phyloP scores from a whole-genome alignment of 2,113 vertebrate species.

The Macheiramphus alcinus region DNA sequence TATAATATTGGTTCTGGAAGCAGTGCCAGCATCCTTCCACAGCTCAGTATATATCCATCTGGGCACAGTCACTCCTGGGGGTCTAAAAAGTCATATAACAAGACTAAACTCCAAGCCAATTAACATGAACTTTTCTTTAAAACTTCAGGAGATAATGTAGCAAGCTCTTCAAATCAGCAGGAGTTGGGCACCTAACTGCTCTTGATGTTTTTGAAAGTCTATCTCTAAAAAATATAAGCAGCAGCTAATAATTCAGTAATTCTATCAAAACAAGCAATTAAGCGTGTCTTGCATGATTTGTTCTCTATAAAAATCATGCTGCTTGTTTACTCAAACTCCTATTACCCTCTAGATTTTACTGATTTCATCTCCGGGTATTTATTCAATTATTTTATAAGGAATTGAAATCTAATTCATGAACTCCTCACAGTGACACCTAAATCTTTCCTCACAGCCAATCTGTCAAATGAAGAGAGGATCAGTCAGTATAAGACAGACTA shows the following conservation, averaged over 20 bases:
- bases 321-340: slow-evolving; percentile 46
- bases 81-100: neutral
- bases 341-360: slow-evolving; percentile 32
- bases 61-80: neutral
- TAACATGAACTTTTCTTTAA: neutral
- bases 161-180: slow-evolving; percentile 17
- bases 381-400: slow-evolving; percentile 21
- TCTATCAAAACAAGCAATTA: slow-evolving; percentile 52
- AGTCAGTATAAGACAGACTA: neutral
- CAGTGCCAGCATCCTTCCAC: neutral
- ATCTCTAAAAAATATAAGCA: neutral
- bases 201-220: neutral
- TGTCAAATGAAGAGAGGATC: slow-evolving; percentile 16
- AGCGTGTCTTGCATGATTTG: slow-evolving; percentile 50
- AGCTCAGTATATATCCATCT: neutral
- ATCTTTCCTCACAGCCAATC: neutral
- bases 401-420: slow-evolving; percentile 44
- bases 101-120: neutral
- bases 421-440: slow-evolving; percentile 4
- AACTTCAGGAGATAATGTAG: neutral
- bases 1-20: neutral
- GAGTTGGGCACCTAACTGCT: neutral
- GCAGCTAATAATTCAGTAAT: slow-evolving; percentile 43
- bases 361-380: neutral
- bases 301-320: slow-evolving; percentile 49